Evolutionary conservation across 2,888 invertebrate genomes (phyloP).

Genomic region (Aphrophora alni): DNA sequence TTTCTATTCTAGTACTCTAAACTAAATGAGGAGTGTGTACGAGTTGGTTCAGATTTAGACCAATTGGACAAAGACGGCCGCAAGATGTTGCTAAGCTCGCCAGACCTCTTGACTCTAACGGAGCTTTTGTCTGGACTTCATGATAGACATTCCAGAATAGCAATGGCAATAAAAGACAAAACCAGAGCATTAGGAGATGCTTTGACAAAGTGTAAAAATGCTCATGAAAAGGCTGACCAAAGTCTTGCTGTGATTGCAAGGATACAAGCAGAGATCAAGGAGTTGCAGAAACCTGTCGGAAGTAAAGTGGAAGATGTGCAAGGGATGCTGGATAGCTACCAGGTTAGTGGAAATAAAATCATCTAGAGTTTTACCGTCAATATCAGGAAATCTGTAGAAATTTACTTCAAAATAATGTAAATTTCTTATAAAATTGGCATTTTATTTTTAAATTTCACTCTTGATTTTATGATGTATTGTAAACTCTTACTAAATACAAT

Average conservation of each 20-base stretch:
- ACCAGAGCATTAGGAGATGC: constrained; percentile 75
- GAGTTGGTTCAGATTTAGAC: constrained; percentile 73
- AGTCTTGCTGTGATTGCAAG: constrained; percentile 59
- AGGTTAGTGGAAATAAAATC: constrained; percentile 55
- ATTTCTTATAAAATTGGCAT: too few species aligned
- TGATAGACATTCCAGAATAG: constrained; percentile 78
- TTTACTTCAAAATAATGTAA: too few species aligned
- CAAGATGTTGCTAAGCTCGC: constrained; percentile 80
- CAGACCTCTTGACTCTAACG: constrained; percentile 82
- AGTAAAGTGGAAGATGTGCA: constrained; percentile 89
- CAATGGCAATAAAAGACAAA: constrained; percentile 73
- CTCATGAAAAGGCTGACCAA: constrained; percentile 79
- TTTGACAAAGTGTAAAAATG: constrained; percentile 72
- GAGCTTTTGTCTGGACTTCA: constrained; percentile 80
- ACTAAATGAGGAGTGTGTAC: constrained; percentile 74
- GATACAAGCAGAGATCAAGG: constrained; percentile 83
- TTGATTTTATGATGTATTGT: too few species aligned
- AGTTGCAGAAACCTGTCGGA: constrained; percentile 85
- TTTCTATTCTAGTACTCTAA: constrained; percentile 67
- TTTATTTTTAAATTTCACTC: too few species aligned
- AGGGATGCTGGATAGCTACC: constrained; percentile 77
- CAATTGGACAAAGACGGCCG: constrained; percentile 73
- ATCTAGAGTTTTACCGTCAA: not conserved
- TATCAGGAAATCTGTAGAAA: too few species aligned
- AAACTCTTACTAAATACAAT: too few species aligned